Conservation (phyloP, 2,888 invertebrate genomes). For the Meteorus colon region DNA sequence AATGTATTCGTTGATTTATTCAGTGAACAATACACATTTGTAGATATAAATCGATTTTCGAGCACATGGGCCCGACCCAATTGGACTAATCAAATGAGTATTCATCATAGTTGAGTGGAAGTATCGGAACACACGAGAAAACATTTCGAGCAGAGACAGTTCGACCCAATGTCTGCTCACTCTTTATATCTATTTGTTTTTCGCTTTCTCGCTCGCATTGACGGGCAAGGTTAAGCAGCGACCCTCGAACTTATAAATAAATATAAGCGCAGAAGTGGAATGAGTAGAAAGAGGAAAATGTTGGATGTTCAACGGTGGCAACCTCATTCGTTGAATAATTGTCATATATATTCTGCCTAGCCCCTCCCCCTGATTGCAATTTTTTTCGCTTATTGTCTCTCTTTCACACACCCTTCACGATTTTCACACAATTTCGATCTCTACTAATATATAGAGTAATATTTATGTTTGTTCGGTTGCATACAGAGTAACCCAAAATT, state of each 20-base stretch:
- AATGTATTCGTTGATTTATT: background rate
- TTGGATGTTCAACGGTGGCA: background rate
- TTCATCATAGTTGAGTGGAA: constrained; percentile 9
- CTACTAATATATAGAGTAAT: no score
- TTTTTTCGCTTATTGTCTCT: no score
- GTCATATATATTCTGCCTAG: background rate
- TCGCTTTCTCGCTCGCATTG: constrained; percentile 56
- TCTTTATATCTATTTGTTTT: constrained; percentile 14
- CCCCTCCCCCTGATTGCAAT: no score
- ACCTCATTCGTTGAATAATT: background rate
- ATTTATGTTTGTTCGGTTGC: no score
- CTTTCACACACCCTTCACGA: no score
- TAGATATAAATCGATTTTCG: background rate
- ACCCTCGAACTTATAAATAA: constrained; percentile 70
- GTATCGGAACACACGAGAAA: constrained; percentile 21
- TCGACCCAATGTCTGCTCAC: constrained; percentile 1
- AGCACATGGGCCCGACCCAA: constrained; percentile 55
- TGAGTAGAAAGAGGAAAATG: constrained; percentile 4
- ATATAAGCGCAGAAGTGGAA: constrained; percentile 51
- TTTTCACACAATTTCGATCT: no score
- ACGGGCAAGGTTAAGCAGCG: constrained; percentile 69
- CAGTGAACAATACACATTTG: background rate
- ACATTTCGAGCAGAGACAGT: constrained; percentile 2
- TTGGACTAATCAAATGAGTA: constrained; percentile 49
- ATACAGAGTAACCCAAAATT: no score